Evolutionary conservation across 92 coral and sea anemone genomes (phyloP).

Genomic region (Nematostella vectensis): DNA sequence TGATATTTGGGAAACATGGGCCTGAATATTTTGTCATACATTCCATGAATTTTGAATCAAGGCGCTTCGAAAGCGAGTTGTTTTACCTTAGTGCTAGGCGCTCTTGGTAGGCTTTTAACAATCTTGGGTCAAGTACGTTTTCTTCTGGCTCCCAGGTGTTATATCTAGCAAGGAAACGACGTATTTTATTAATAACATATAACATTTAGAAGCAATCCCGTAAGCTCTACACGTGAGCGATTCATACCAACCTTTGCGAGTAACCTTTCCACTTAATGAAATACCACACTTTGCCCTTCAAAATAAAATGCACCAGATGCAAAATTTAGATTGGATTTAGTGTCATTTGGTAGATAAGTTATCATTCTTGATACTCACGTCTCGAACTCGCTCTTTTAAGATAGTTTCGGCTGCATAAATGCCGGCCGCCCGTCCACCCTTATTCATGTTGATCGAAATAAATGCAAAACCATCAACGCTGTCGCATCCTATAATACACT

Average conservation of each 20-base stretch:
- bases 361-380: constrained; percentile 39
- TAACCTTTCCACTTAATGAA: constrained; percentile 97
- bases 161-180: constrained; percentile 47
- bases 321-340: constrained; percentile 3
- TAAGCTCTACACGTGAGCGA: constrained; percentile 16
- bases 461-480: background rate
- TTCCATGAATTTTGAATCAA: constrained; percentile 2
- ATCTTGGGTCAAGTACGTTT: constrained; percentile 88
- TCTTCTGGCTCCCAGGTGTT: constrained; percentile 99
- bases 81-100: constrained; percentile 41
- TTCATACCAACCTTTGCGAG: constrained; percentile 77
- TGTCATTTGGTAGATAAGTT: constrained; percentile 1
- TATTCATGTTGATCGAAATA: constrained; percentile 80
- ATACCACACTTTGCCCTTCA: constrained; percentile 93
- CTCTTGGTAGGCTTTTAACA: constrained; percentile 74
- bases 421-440: constrained; percentile 77
- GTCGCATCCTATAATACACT: constrained; percentile 16
- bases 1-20: too few species aligned
- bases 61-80: background rate
- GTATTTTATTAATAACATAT: constrained; percentile 4
- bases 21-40: background rate
- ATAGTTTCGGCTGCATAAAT: constrained; percentile 98
- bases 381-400: constrained; percentile 84
- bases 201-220: constrained; percentile 3
- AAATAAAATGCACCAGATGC: constrained; percentile 24